phyloP scores from a whole-genome alignment of 2,888 invertebrate genomes.

The Limnephilus marmoratus region DNA sequence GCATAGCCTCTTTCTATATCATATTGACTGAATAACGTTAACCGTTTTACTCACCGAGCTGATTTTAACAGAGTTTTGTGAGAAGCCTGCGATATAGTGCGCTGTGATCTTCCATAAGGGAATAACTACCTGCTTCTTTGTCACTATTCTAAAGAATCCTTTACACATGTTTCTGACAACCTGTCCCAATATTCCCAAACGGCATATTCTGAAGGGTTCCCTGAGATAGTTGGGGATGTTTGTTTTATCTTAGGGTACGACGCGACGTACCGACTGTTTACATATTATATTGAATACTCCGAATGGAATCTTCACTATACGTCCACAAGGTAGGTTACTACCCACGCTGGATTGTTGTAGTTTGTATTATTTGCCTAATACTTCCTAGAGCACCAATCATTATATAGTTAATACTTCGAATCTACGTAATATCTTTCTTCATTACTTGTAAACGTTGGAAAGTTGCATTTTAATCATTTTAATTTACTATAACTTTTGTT shows the following conservation, averaged over 20 bases:
- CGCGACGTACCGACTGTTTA: not conserved
- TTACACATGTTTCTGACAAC: not conserved
- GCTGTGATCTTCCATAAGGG: not conserved
- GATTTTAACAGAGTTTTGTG: not conserved
- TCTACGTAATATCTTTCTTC: not conserved
- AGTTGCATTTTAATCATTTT: not conserved
- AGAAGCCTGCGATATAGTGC: not conserved
- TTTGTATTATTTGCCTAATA: not conserved
- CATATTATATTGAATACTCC: not conserved
- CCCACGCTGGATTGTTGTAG: not conserved
- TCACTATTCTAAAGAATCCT: not conserved
- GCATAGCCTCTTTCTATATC: too few relatives aligned
- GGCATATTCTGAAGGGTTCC: not conserved
- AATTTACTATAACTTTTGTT: too few relatives aligned
- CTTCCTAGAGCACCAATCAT: not conserved
- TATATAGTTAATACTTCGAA: not conserved
- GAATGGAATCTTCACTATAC: not conserved
- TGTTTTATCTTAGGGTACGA: not conserved
- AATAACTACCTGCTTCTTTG: not conserved
- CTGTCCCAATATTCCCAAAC: not conserved
- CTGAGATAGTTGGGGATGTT: not conserved
- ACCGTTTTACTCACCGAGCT: not conserved
- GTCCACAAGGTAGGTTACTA: not conserved
- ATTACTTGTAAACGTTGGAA: not conserved
- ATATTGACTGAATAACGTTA: too few relatives aligned